Evolutionary conservation across 2,113 vertebrate genomes (phyloP).

Genomic region (Chauna torquata): DNA sequence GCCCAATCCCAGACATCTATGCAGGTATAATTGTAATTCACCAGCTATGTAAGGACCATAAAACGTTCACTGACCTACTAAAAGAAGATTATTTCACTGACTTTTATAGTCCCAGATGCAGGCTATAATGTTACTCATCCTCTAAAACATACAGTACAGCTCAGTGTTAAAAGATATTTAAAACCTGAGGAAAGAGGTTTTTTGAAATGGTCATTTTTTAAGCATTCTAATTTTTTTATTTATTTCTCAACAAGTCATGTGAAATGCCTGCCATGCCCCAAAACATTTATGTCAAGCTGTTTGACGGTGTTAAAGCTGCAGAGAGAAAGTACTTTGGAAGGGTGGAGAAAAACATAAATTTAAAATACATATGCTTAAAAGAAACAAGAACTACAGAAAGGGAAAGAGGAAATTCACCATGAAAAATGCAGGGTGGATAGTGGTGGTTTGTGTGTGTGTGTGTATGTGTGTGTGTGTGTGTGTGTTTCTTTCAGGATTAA

Average conservation of each 20-base stretch:
- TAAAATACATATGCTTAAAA: not conserved
- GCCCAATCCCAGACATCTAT: not conserved
- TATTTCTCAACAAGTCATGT: not conserved
- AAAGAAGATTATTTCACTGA: not conserved
- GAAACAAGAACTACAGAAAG: not conserved
- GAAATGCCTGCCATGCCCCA: accelerated
- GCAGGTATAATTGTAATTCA: not conserved
- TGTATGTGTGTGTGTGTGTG: no score
- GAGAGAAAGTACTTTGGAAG: not conserved
- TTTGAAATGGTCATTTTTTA: not conserved
- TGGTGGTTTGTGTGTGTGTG: no score
- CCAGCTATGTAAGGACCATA: not conserved
- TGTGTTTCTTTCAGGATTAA: not conserved
- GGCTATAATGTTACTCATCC: not conserved
- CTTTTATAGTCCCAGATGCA: not conserved
- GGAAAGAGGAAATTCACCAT: not conserved
- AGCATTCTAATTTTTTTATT: not conserved
- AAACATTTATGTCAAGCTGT: not conserved
- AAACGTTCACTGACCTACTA: not conserved
- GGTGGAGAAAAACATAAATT: not conserved
- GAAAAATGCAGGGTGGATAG: not conserved
- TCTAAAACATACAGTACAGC: not conserved
- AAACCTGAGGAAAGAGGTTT: not conserved
- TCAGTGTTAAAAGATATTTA: no score
- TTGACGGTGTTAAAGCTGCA: not conserved